Base-by-base conservation (phyloP, 2,888 invertebrate species). In the Sisyra terminalis region DNA sequence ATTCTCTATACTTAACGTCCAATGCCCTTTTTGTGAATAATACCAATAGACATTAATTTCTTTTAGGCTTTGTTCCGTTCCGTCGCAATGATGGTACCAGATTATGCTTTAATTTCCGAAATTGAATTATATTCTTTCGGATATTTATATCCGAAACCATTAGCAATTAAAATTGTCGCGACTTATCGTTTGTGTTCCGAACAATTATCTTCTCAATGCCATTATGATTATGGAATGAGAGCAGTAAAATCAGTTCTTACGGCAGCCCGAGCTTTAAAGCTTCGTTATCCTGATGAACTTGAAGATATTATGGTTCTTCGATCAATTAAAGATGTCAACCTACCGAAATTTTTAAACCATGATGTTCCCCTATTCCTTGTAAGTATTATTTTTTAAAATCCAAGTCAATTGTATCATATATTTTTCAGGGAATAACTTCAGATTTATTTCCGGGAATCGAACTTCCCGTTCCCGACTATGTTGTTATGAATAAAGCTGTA, bases 21-120 rank as follows among this genome's bases (percentile, higher is more conserved):
- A n/a, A n/a, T n/a, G n/a, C n/a, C n/a, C n/a, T n/a, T n/a, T n/a
- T n/a, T n/a, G n/a, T n/a, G n/a, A n/a, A n/a, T n/a, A n/a, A n/a
- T n/a, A n/a, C n/a, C n/a, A 8, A 17, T 38, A 17, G 7, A 17
- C 11, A 38, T 38, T 9, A 38, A 6, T 11, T 39, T 11, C 11
- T 29, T 29, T 29, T 16, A 39, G 77, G 88, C 89, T 0, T 65
- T 92, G 29, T 92, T 92, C 70, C 74, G 92, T 47, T 88, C 93
- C 0, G 93, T 94, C 31, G 92, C 93, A 10, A 94, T 94, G 93
- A 93, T 93, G 92, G 92, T 93, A 13, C 94, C 94, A 0, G 93
- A 96, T 62, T 93, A 93, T 57, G 90, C 88, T 14, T 63, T 94
- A 39, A 94, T 96, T 54, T 87, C 92, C 0, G 93, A 94, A 66